These are phyloP conservation scores for Amphiura filiformis DNA, from an alignment of 35 echinoderm and acorn worm genomes.

Conservation along the genomic window DNA sequence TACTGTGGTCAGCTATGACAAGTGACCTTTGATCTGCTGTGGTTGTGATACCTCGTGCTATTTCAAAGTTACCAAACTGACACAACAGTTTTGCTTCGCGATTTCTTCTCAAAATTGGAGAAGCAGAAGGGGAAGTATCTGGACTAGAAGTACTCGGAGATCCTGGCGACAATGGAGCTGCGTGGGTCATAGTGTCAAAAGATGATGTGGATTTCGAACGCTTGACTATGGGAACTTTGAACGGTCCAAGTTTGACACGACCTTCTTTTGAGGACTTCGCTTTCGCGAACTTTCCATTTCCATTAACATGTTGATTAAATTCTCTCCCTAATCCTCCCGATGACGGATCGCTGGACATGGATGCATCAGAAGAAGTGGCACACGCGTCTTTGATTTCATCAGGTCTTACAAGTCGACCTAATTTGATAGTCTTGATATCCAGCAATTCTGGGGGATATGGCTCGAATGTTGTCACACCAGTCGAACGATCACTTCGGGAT, in stretches of 20 bases:
- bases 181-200: neutral
- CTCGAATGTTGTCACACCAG: neutral
- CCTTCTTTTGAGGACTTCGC: neutral
- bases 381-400: neutral
- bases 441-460: neutral
- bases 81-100: neutral
- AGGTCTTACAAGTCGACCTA: neutral
- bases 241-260: neutral
- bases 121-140: neutral
- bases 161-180: neutral
- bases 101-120: neutral
- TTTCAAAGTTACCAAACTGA: neutral
- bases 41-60: neutral
- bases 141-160: neutral
- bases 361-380: neutral
- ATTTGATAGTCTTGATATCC: neutral
- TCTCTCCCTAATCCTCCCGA: neutral
- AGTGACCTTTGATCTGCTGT: neutral
- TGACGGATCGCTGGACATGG: neutral
- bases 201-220: neutral
- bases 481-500: neutral
- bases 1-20: neutral
- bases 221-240: neutral
- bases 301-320: neutral
- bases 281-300: neutral